phyloP scores from a whole-genome alignment of 2,797 vertebrate species.

The Lateolabrax maculatus region DNA sequence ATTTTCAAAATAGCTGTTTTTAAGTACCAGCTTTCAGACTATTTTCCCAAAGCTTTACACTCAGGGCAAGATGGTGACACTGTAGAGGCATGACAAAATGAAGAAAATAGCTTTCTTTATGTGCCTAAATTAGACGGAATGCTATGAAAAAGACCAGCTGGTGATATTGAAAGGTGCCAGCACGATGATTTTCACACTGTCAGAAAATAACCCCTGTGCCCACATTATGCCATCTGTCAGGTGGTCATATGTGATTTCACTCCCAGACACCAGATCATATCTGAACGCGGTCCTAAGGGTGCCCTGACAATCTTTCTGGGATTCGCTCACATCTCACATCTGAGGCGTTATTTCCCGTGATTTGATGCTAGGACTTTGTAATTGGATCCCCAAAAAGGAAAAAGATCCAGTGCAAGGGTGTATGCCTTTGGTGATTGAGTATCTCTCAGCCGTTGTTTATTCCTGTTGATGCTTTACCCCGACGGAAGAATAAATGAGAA shows the following conservation, averaged over 20 bases:
- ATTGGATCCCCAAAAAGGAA: constrained; percentile 63
- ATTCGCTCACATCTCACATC: constrained; percentile 25
- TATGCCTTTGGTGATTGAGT: constrained; percentile 57
- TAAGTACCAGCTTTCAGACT: constrained; percentile 54
- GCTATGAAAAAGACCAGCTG: constrained; percentile 82
- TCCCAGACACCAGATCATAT: constrained; percentile 58
- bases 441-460: constrained; percentile 69
- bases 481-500: constrained; percentile 76
- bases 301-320: constrained; percentile 10
- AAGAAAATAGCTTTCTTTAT: constrained; percentile 65
- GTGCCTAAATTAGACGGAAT: constrained; percentile 69
- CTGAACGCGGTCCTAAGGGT: constrained; percentile 46
- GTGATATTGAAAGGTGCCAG: constrained; percentile 76
- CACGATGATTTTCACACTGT: constrained; percentile 80
- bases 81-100: constrained; percentile 56
- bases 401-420: constrained; percentile 29
- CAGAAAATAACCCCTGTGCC: constrained; percentile 83
- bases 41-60: constrained; percentile 55
- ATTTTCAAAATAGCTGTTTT: constrained; percentile 64
- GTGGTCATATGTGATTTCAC: constrained; percentile 72
- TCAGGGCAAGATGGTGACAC: constrained; percentile 51
- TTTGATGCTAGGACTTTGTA: constrained; percentile 50
- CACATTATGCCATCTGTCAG: constrained; percentile 86
- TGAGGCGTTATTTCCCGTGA: constrained; percentile 37
- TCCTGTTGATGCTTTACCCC: constrained; percentile 62